Evolutionary conservation across 2,888 invertebrate genomes (phyloP).

Genomic region (Sabatieria punctata): DNA sequence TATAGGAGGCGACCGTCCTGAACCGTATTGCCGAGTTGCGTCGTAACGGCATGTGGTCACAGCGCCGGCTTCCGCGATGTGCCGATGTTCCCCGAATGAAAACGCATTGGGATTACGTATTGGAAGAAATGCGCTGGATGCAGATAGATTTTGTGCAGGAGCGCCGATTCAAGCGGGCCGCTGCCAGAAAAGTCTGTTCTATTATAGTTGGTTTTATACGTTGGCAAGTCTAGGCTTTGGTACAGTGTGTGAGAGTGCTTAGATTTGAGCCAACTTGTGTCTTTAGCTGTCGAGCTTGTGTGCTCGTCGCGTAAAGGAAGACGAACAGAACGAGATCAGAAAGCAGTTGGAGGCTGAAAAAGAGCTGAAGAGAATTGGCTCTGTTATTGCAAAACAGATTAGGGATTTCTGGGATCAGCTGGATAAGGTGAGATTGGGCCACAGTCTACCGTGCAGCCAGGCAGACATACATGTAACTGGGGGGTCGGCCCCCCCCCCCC

Average conservation of each 20-base stretch:
- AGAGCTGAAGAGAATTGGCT: constrained; percentile 64
- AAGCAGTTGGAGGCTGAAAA: constrained; percentile 80
- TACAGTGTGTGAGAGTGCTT: not conserved
- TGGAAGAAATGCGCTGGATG: constrained; percentile 98
- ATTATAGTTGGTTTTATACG: not conserved
- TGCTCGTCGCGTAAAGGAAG: constrained; percentile 36
- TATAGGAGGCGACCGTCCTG: constrained; percentile 75
- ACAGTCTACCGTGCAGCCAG: not conserved
- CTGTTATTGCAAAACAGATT: constrained; percentile 77
- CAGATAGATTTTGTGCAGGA: constrained; percentile 94
- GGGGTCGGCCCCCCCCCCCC: too few relatives aligned
- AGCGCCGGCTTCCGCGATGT: constrained; percentile 38
- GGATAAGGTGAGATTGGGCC: constrained; percentile 52
- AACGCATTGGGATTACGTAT: constrained; percentile 92
- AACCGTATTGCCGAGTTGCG: constrained; percentile 75
- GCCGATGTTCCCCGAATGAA: constrained; percentile 73
- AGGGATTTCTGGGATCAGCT: constrained; percentile 88
- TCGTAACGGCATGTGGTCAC: constrained; percentile 85
- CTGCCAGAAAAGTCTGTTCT: constrained; percentile 41
- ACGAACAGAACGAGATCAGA: constrained; percentile 65
- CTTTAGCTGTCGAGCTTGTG: constrained; percentile 12
- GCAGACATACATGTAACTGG: too few relatives aligned
- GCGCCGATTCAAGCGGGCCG: constrained; percentile 89
- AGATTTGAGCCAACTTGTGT: not conserved
- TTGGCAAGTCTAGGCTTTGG: too few relatives aligned